Evolutionary conservation across 2,797 vertebrate species (phyloP), one percentile per base, ranked within the genome.

Genomic region (Fundulus diaphanus): DNA sequence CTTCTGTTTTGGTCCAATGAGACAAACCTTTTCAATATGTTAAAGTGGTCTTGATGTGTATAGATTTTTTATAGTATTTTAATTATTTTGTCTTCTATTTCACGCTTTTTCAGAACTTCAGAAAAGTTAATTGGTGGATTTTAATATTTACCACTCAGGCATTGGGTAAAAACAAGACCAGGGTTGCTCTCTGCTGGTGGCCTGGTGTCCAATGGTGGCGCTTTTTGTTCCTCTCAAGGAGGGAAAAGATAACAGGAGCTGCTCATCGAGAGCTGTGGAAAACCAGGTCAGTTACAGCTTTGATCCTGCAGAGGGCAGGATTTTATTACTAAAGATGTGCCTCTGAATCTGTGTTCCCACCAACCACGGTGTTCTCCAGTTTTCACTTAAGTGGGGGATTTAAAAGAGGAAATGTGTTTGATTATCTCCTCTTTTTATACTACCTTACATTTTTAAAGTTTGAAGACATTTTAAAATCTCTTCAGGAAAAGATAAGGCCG

Each of bases 241-340:
- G 9, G 15, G 44, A 29, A 46, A 72, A n/a, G 52, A 24, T 22
- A 16, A n/a, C 49, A 18, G 40, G 70, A 44, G 2, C 49, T 13
- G 20, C 0, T 56, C 31, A 40, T 7, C 24, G n/a, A n/a, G n/a
- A n/a, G n/a, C n/a, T 0, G 0, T 15, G 65, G 68, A 85, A 61
- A 68, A 67, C 35, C n/a, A 37, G 56, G n/a, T 73, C 74, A 84
- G 40, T 90, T 71, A 69, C 37, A 44, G 75, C 20, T 40, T 73
- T 82, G 49, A 0, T 88, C 94, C 95, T 93, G 93, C 91, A 96
- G 95, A 93, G 93, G 92, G 94, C 95, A 94, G 89, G 83, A 80
- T 94, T 91, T 90, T 68, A 90, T 83, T 83, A 93, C 77, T 40
- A 85, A 90, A 67, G 15, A 63, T 49, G 16, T 67, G 40, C 13